Base-by-base conservation (phyloP, 2,113 vertebrate species). In the Notarius lentiginosus region DNA sequence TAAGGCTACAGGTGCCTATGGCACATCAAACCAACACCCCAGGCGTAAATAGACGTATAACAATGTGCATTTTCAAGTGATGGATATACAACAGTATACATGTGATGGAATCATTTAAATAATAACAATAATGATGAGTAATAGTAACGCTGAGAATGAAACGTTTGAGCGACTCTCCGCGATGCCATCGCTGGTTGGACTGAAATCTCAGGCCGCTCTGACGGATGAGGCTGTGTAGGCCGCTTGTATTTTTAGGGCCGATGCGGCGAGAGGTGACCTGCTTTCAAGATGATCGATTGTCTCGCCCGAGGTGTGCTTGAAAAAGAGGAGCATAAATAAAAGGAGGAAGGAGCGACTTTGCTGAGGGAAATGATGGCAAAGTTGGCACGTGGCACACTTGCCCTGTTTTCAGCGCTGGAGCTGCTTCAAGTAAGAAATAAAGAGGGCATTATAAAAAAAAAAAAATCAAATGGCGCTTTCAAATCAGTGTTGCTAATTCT, bases 241-340 rank as follows among this genome's bases (percentile, higher is more conserved):
- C 83, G 92, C 87, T 85, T 85, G 91, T 95, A 94, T 95, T 94
- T 95, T 95, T 95, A 94, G 83, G 51, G 77, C 41, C 34, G 72
- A 47, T 84, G 47, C 34, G 60, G 41, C 24, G 65, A 83, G 93
- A 94, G 92, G 93, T 95, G 95, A 96, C 94, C 94, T 10, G 92
- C 91, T 94, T 94, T 92, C 82, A 81, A 88, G 47, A 84, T 87
- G 90, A 93, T 93, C 90, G 86, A 93, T 92, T 91, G 90, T 65
- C 87, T 91, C 89, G 92, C 90, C 88, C 86, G 88, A 68, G 81
- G 91, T 77, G 88, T 86, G 88, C 91, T 90, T 84, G 24, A 86
- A 86, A 81, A 83, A 66, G 75, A 83, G 53, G 87, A 85, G 83
- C 72, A 77, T 89, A 73, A 86, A 86, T 88, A 55, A 65, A 58